Evolutionary conservation across 2,888 invertebrate species (phyloP), one percentile per base, ranked within the genome.

Genomic region (Pristionchus japonicus): DNA sequence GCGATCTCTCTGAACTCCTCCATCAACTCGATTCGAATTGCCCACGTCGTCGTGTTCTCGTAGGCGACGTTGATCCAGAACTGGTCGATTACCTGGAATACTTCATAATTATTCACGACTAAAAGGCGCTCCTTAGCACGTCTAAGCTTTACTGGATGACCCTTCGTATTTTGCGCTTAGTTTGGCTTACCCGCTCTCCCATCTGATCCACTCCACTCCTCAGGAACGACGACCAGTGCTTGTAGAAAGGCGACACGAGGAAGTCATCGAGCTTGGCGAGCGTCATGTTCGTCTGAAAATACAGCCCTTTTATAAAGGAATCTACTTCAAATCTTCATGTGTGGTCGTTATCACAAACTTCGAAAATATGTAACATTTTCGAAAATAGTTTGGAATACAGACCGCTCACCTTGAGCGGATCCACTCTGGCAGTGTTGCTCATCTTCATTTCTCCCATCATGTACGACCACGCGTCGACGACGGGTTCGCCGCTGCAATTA

Each of bases 21-120:
- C 93, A 94, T 93, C 89, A 94, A 86, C 34, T 92, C 89, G 74
- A 94, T 94, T 23, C 93, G 90, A 11, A 91, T 91, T 85, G 92
- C 92, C 94, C 94, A 94, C 40, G 89, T 88, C 70, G 93, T 91
- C 47, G 92, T 92, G 89, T 93, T 92, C 49, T 92, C 89, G 88
- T 93, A 94, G 47, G 93, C 93, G 20, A 94, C 91, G 57, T 90
- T 91, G 90, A 94, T 90, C 92, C 93, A 92, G 88, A 93, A 94
- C 17, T 92, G 89, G 57, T 91, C 90, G 11, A 92, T 84, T 9
- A 86, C 74, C 89, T 88, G 80, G 9, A 20, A 43, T n/a, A n/a
- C n/a, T n/a, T n/a, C n/a, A n/a, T n/a, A n/a, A n/a, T n/a, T n/a
- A n/a, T n/a, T 43, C 77, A 61, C 43, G 43, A 43, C 11, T 43